Evolutionary conservation across 2,113 vertebrate species (phyloP).

Genomic region (Panthera uncia): DNA sequence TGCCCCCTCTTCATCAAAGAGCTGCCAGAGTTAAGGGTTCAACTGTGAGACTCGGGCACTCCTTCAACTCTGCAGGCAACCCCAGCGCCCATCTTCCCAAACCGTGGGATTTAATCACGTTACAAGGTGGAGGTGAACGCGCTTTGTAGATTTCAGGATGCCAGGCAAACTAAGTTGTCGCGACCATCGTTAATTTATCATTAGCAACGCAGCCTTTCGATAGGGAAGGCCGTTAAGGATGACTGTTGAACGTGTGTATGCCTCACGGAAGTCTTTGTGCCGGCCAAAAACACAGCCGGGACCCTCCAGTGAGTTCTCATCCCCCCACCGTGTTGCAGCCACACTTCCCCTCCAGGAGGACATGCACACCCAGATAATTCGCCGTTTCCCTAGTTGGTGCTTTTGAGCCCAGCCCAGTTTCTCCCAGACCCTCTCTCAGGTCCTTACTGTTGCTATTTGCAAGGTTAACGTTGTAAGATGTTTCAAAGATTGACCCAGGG

Average conservation of each 20-base stretch:
- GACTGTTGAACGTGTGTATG: fast-evolving
- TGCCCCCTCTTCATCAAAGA: not conserved
- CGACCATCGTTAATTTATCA: fast-evolving
- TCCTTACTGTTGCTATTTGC: not conserved
- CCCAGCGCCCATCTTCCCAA: not conserved
- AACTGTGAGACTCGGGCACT: not conserved
- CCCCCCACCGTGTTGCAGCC: not conserved
- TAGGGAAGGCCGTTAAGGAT: not conserved
- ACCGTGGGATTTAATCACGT: fast-evolving
- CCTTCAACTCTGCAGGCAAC: not conserved
- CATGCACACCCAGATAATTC: fast-evolving
- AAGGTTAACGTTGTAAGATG: not conserved
- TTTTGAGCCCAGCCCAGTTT: not conserved
- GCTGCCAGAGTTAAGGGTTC: not conserved
- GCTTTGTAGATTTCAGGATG: not conserved
- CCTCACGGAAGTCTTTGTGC: not conserved
- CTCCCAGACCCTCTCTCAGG: not conserved
- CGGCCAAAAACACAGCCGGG: not conserved
- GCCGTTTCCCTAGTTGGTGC: not conserved
- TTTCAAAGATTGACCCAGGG: not conserved
- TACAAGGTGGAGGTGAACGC: not conserved
- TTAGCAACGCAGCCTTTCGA: not conserved
- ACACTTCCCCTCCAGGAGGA: not conserved
- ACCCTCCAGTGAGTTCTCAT: not conserved
- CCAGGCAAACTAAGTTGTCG: not conserved